Base-by-base conservation (phyloP, 1,140 invertebrate species). In the Drosophila punjabiensis region DNA sequence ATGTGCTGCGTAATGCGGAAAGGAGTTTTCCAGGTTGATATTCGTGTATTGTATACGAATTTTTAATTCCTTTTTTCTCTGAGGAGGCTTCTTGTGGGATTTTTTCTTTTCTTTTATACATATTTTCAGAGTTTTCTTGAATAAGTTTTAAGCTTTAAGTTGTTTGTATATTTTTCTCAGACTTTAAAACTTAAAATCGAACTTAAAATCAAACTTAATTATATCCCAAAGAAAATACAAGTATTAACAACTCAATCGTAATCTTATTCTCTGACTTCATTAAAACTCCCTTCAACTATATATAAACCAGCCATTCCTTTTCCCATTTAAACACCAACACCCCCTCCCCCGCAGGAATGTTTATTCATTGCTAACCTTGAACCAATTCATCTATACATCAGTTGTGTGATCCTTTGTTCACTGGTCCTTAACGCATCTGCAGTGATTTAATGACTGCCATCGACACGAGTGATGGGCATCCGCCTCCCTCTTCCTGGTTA, bases 361-460 rank as follows among this genome's bases (percentile, higher is more conserved):
- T 62, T 61, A 37, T 61, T 43, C 47, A 43, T 53, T 35, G 67
- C 50, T 62, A 74, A 74, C 71, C 56, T 74, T 74, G 69, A 74
- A 53, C 71, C 71, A 3, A 43, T 73, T 45, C 13, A 43, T 61
- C 37, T 8, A 61, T 53, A 62, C 32, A 73, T 62, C 70, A 18
- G 14, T 24, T 48, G 24, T 48, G 20, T 30, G 70, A 61, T 79
- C 37, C 24, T 33, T 33, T 28, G 16, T 62, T 18, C 35, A 20
- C 8, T 33, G 37, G 30, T 30, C 55, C 70, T 73, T 43, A 74
- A 76, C 65, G 45, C 66, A 71, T 52, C 65, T 69, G 79, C 71
- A 65, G 60, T 76, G 80, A 82, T 78, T 82, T 78, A 82, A 82
- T 79, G 81, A 82, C 66, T 78, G 47, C 75, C 50, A 82, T 79